Evolutionary conservation across 2,797 vertebrate species (phyloP).

Genomic region (Cottoperca gobio): DNA sequence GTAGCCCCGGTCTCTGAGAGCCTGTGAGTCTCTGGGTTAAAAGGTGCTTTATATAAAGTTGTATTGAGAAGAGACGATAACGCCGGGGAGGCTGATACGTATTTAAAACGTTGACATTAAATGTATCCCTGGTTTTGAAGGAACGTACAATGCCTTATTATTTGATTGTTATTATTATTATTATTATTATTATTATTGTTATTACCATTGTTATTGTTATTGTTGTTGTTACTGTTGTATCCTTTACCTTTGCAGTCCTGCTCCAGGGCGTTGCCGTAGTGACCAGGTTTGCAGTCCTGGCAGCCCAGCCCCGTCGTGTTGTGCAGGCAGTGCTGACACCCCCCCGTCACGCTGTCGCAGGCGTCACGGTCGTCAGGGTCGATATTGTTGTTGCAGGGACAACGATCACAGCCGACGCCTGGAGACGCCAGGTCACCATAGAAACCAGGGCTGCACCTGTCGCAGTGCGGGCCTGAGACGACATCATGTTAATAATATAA

Average conservation of each 20-base stretch:
- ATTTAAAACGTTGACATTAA: too few species aligned
- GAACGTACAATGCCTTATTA: too few species aligned
- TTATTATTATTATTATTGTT: not conserved
- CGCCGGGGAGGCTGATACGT: too few species aligned
- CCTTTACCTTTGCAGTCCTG: conserved; percentile 88
- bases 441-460: conserved; percentile 86
- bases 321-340: conserved; percentile 88
- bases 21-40: too few species aligned
- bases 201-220: not conserved
- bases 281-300: conserved; percentile 88
- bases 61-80: too few species aligned
- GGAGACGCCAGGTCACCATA: conserved; percentile 79
- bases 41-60: too few species aligned
- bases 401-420: conserved; percentile 75
- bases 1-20: too few species aligned
- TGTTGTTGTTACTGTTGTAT: conserved; percentile 46
- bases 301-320: conserved; percentile 87
- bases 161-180: too few species aligned
- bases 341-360: conserved; percentile 85
- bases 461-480: conserved; percentile 85
- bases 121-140: too few species aligned
- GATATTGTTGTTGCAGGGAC: conserved; percentile 90
- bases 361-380: conserved; percentile 80
- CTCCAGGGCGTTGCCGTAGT: conserved; percentile 87
- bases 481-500: too few species aligned